Base-by-base conservation (phyloP, 2,113 vertebrate species). In the Fulica atra region DNA sequence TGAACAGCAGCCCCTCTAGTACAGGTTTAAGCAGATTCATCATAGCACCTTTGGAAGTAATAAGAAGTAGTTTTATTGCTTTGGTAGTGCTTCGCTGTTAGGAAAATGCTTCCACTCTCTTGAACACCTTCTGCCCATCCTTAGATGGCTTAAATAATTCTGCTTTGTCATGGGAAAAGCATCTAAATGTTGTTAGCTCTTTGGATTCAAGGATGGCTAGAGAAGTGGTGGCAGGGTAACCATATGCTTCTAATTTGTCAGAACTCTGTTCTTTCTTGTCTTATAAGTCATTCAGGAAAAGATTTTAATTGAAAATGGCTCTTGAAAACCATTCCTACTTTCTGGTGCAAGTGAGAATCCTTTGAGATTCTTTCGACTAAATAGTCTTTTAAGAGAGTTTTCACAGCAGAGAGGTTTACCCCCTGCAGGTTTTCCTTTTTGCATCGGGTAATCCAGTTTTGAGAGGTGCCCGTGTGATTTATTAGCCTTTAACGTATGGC, bases 401-500 rank as follows among this genome's bases (percentile, higher is more conserved):
- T 94, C 82, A 36, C 20, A 92, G 40, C 48, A 80, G 93, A 91
- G 74, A 70, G 68, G n/a, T 80, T 88, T 91, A 48, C 63, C 83
- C 92, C 89, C 81, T 81, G 63, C 11, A 21, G 50, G 92, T 95
- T 92, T 92, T 94, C 78, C 44, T 72, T 91, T 93, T 97, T 96
- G 20, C 92, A 36, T 79, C n/a, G 36, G 65, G n/a, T 93, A 94
- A 87, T 96, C 68, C 97, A 72, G 80, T 94, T 94, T 94, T 91
- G 92, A 96, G 81, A 91, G 60, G 64, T 1, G 61, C 60, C 42
- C 20, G 6, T 81, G 78, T 95, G 89, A 97, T 98, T 97, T 97
- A 96, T 97, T 96, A 96, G 80, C 77, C 83, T 92, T 93, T 93
- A 96, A 81, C 1, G 35, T 96, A 80, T 57, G 90, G 92, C 86